phyloP scores from a whole-genome alignment of 2,797 vertebrate species.

The Spondyliosoma cantharus region DNA sequence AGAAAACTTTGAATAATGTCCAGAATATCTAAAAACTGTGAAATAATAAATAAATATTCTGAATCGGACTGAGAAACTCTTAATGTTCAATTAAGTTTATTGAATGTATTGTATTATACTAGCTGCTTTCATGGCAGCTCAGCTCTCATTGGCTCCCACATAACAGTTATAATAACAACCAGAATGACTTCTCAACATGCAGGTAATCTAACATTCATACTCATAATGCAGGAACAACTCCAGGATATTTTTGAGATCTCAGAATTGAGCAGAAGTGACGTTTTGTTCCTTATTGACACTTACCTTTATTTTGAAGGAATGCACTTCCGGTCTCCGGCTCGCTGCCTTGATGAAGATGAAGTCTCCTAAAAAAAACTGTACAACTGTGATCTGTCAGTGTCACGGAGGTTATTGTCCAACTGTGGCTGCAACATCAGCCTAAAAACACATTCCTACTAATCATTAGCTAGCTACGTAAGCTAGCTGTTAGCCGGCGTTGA shows the following conservation, averaged over 20 bases:
- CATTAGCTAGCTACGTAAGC: neutral
- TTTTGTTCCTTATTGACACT: neutral
- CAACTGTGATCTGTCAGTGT: too few relatives aligned
- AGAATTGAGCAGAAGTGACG: neutral
- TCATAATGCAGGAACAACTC: neutral
- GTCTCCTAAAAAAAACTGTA: rapidly evolving
- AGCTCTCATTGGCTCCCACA: too few relatives aligned
- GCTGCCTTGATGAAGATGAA: neutral
- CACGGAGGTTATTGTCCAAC: neutral
- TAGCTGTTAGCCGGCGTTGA: conserved; percentile 10
- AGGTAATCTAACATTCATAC: neutral
- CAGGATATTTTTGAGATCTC: neutral
- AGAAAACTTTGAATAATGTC: too few relatives aligned
- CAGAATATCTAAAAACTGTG: too few relatives aligned
- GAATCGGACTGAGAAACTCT: too few relatives aligned
- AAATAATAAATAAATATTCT: too few relatives aligned
- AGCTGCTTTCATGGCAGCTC: too few relatives aligned
- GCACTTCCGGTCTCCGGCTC: neutral
- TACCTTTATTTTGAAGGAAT: conserved; percentile 41
- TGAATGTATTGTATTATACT: too few relatives aligned
- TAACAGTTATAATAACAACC: too few relatives aligned
- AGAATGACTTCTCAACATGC: neutral
- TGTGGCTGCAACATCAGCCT: too few relatives aligned
- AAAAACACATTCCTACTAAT: too few relatives aligned
- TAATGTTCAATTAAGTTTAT: too few relatives aligned